These are phyloP conservation scores for Poicephalus gulielmi DNA, from an alignment of 2,113 vertebrate species.

Conservation along the genomic window DNA sequence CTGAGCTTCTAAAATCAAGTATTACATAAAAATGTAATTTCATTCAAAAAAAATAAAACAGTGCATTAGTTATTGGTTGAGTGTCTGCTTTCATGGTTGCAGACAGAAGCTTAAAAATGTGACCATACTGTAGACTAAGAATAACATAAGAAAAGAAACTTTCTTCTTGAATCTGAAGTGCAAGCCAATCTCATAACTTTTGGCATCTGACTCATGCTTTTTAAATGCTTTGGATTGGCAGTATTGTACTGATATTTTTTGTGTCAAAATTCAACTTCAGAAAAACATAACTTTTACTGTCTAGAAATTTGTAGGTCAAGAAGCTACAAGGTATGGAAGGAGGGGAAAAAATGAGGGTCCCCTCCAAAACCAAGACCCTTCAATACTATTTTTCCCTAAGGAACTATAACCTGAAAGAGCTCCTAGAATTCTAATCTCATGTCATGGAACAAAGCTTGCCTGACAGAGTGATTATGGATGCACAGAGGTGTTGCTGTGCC, in stretches of 20 bases:
- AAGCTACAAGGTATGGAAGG: not conserved
- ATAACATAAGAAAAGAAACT: conserved; percentile 8
- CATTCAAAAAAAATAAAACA: not conserved
- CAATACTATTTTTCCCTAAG: not conserved
- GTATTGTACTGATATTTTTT: conserved; percentile 4
- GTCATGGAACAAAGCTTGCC: not conserved
- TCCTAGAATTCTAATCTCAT: not conserved
- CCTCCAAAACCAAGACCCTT: not conserved
- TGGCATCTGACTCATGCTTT: not conserved
- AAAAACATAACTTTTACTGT: not conserved
- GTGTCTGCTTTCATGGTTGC: not conserved
- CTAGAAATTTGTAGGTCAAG: not conserved
- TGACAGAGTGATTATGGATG: not conserved
- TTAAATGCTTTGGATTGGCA: conserved; percentile 8
- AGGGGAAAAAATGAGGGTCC: not conserved
- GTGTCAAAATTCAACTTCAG: not conserved
- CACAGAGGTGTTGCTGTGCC: not conserved
- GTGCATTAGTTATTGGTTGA: not conserved
- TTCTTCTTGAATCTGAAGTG: not conserved
- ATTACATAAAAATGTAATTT: not conserved
- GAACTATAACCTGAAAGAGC: not conserved
- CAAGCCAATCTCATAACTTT: not conserved
- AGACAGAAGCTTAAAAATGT: conserved; percentile 11
- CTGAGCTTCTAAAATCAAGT: not conserved
- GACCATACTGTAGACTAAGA: not conserved